Conservation (phyloP, 2,888 invertebrate species). For the Eubasilissa splendida region DNA sequence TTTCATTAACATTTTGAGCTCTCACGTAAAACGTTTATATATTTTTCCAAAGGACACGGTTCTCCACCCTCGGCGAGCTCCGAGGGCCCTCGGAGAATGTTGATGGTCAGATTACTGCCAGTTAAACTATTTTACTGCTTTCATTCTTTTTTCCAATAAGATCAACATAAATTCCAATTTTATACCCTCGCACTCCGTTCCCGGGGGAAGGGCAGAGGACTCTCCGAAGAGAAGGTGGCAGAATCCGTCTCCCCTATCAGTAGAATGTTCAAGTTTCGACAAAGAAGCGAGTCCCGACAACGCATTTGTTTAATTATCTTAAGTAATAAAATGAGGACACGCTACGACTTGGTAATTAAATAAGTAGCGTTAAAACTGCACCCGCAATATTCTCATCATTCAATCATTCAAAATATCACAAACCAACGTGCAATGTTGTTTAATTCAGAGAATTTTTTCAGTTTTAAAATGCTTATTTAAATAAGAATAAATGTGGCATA, state of each 20-base stretch:
- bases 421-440: too few species aligned
- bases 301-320: not conserved
- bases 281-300: slow-evolving; percentile 1
- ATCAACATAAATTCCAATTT: slow-evolving; percentile 28
- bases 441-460: too few species aligned
- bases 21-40: slow-evolving; percentile 56
- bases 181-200: slow-evolving; percentile 20
- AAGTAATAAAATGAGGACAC: too few species aligned
- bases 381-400: not conserved
- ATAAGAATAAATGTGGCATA: too few species aligned
- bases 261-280: slow-evolving; percentile 4
- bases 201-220: not conserved
- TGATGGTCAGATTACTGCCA: slow-evolving; percentile 51
- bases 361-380: too few species aligned
- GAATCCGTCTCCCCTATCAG: not conserved
- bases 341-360: too few species aligned
- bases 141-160: slow-evolving; percentile 28
- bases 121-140: slow-evolving; percentile 34
- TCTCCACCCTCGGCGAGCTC: slow-evolving; percentile 35
- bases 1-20: slow-evolving; percentile 55
- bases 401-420: not conserved
- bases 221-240: slow-evolving; percentile 8
- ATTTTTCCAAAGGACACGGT: slow-evolving; percentile 52
- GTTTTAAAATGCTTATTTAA: too few species aligned
- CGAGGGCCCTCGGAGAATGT: slow-evolving; percentile 50